Conservation (phyloP, 1,140 invertebrate genomes). For the Lamellibrachia luymesi region DNA sequence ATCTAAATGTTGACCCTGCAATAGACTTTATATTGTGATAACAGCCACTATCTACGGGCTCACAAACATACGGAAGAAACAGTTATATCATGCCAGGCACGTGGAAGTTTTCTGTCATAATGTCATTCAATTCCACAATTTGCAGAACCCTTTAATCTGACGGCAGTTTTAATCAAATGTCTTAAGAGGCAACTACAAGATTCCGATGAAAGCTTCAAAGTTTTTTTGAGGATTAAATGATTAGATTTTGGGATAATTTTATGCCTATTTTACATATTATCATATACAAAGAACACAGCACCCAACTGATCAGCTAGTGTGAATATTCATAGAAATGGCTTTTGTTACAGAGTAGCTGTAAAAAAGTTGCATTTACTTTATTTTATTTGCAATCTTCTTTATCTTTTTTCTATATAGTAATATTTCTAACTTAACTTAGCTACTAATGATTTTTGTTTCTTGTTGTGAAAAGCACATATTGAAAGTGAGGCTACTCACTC, state of each 20-base stretch:
- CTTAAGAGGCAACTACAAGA: too few relatives aligned
- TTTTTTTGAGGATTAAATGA: too few relatives aligned
- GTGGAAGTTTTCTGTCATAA: background rate
- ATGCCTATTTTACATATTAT: too few relatives aligned
- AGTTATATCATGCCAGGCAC: background rate
- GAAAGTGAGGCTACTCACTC: slow-evolving; percentile 60
- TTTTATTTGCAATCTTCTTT: too few relatives aligned
- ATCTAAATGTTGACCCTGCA: background rate
- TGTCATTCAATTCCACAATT: background rate
- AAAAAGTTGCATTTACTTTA: too few relatives aligned
- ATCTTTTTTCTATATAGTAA: background rate
- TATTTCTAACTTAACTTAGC: background rate
- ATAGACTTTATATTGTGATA: background rate
- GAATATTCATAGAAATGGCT: too few relatives aligned
- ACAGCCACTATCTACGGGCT: background rate
- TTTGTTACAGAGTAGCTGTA: too few relatives aligned
- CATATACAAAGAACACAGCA: too few relatives aligned
- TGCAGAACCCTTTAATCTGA: background rate
- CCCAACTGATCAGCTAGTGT: too few relatives aligned
- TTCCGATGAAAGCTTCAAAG: too few relatives aligned
- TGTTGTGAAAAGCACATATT: background rate
- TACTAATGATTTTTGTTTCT: background rate
- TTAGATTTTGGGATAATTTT: too few relatives aligned
- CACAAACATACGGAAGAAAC: background rate
- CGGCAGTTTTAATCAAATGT: background rate